Conservation (phyloP, 1,140 invertebrate genomes). For the Micrasema minimum region DNA sequence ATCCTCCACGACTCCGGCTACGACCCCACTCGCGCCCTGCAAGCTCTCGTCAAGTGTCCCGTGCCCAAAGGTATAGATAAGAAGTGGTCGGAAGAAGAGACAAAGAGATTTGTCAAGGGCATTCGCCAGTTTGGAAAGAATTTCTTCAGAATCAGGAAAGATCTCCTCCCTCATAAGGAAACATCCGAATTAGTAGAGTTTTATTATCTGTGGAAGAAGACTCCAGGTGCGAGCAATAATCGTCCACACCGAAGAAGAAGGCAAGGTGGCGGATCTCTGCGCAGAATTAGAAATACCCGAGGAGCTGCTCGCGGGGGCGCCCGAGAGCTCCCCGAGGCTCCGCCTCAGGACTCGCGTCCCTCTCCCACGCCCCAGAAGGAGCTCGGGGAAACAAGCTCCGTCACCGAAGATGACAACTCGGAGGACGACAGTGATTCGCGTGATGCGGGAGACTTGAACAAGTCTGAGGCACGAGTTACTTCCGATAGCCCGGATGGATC, state of each 20-base stretch:
- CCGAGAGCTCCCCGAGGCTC: constrained; percentile 62
- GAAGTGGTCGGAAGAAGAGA: constrained; percentile 98
- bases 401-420: constrained; percentile 92
- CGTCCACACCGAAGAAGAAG: constrained; percentile 89
- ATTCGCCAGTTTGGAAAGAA: constrained; percentile 98
- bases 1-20: constrained; percentile 95
- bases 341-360: constrained; percentile 68
- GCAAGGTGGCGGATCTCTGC: constrained; percentile 79
- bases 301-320: constrained; percentile 74
- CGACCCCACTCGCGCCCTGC: constrained; percentile 93
- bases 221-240: constrained; percentile 96
- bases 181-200: constrained; percentile 97
- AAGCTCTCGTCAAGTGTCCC: constrained; percentile 96
- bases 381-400: constrained; percentile 84
- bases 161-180: constrained; percentile 95
- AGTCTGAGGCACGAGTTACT: constrained; percentile 64
- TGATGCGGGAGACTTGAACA: constrained; percentile 63
- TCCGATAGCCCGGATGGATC: constrained; percentile 81
- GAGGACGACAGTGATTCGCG: constrained; percentile 92
- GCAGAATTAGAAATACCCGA: constrained; percentile 86
- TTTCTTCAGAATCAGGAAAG: constrained; percentile 97
- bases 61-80: constrained; percentile 96
- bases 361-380: constrained; percentile 71
- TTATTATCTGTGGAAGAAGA: constrained; percentile 99
- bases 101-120: constrained; percentile 98